These are phyloP conservation scores for Elmis aenea DNA, from an alignment of 2,888 invertebrate genomes.

Conservation along the genomic window DNA sequence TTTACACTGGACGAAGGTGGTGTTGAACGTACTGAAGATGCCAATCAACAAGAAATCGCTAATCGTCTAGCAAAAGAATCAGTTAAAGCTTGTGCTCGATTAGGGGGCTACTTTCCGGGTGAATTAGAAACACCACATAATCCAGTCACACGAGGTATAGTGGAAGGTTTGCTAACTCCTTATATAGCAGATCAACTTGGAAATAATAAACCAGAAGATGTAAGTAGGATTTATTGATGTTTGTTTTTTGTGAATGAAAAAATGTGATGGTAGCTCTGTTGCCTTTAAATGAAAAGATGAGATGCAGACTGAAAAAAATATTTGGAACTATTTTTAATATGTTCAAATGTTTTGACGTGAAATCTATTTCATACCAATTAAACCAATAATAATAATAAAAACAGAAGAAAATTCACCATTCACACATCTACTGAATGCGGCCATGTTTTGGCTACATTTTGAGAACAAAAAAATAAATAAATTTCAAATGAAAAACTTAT, in stretches of 20 bases:
- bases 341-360: too few species aligned
- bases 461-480: too few species aligned
- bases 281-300: too few species aligned
- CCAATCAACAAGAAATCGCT: slow-evolving; percentile 88
- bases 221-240: slow-evolving; percentile 33
- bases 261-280: too few species aligned
- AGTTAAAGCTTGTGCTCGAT: slow-evolving; percentile 74
- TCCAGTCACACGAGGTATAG: slow-evolving; percentile 52
- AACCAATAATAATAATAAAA: too few species aligned
- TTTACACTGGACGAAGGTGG: slow-evolving; percentile 97
- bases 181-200: slow-evolving; percentile 76
- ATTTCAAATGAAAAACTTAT: too few species aligned
- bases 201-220: slow-evolving; percentile 68
- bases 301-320: too few species aligned
- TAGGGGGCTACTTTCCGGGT: slow-evolving; percentile 63
- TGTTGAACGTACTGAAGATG: slow-evolving; percentile 75
- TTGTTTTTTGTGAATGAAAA: slow-evolving; percentile 5
- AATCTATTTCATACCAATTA: too few species aligned
- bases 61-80: slow-evolving; percentile 88
- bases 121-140: slow-evolving; percentile 53
- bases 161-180: slow-evolving; percentile 75
- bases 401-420: too few species aligned
- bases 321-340: too few species aligned
- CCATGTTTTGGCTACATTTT: too few species aligned
- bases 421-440: too few species aligned